Evolutionary conservation across 2,113 vertebrate genomes (phyloP).

Genomic region (Rhinopithecus roxellana): DNA sequence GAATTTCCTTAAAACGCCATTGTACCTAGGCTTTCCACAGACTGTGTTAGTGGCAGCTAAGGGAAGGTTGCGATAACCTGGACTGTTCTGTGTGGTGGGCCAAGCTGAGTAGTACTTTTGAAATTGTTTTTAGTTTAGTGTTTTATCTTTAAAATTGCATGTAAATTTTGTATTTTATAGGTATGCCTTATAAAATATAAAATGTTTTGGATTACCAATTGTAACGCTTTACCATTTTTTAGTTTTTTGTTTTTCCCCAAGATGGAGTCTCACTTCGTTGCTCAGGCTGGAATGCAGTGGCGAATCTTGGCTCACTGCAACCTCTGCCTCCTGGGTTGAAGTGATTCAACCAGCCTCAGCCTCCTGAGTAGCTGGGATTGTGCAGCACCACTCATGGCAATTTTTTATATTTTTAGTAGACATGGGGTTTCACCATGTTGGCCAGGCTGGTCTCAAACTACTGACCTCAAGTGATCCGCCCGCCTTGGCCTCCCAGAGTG

Average conservation of each 20-base stretch:
- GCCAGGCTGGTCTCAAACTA: no score
- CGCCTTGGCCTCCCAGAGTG: no score
- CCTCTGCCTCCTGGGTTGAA: not conserved
- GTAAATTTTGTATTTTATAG: slow-evolving; percentile 29
- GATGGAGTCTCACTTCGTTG: not conserved
- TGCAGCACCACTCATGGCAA: not conserved
- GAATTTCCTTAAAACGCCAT: not conserved
- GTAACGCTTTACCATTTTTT: not conserved
- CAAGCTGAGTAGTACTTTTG: not conserved
- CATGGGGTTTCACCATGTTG: no score
- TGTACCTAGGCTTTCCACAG: not conserved
- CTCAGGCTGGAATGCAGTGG: not conserved
- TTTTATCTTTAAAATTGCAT: slow-evolving; percentile 35
- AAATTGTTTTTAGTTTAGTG: not conserved
- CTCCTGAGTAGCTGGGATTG: no score
- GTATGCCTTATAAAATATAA: not conserved
- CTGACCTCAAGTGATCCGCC: no score
- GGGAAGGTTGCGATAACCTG: not conserved
- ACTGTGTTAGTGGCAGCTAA: not conserved
- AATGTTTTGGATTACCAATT: not conserved
- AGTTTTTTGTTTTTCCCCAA: not conserved
- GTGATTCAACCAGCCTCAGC: not conserved
- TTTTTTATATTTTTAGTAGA: no score
- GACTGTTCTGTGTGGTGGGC: not conserved
- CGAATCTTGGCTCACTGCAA: not conserved